Conservation (phyloP, 1,140 invertebrate genomes). For the Nasonia longicornis region DNA sequence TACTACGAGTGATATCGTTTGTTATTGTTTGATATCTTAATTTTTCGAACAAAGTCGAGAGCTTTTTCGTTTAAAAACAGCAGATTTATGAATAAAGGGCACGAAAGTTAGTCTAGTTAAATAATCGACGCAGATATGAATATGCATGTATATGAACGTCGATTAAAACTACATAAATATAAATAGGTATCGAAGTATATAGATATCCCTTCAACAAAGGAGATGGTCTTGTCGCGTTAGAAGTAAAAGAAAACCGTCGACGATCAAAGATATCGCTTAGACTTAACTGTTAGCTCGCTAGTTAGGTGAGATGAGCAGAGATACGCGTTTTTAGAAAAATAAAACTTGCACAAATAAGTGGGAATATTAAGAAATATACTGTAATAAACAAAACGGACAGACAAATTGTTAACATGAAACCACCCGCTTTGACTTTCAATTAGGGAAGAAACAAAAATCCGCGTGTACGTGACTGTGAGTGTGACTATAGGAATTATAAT, state of each 20-base stretch:
- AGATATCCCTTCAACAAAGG: background rate
- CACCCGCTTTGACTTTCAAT: background rate
- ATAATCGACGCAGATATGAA: background rate
- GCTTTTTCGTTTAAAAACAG: background rate
- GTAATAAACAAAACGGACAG: background rate
- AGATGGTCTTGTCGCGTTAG: slow-evolving; percentile 10
- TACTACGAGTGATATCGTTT: slow-evolving; percentile 3
- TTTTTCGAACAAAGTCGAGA: background rate
- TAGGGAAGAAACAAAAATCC: background rate
- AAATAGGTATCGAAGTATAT: slow-evolving; percentile 8
- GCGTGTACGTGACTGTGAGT: background rate
- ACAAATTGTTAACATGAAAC: background rate
- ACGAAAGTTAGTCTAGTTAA: background rate
- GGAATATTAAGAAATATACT: background rate
- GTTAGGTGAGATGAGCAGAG: background rate
- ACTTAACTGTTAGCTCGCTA: slow-evolving; percentile 20
- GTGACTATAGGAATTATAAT: background rate
- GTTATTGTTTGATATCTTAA: background rate
- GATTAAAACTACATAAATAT: background rate
- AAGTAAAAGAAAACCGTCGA: slow-evolving; percentile 5
- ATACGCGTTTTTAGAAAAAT: background rate
- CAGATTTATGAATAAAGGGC: background rate
- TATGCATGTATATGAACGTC: background rate
- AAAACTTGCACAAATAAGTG: background rate
- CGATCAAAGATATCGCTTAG: slow-evolving; percentile 14